phyloP scores from a whole-genome alignment of 2,888 invertebrate species.

The Folsomia candida region DNA sequence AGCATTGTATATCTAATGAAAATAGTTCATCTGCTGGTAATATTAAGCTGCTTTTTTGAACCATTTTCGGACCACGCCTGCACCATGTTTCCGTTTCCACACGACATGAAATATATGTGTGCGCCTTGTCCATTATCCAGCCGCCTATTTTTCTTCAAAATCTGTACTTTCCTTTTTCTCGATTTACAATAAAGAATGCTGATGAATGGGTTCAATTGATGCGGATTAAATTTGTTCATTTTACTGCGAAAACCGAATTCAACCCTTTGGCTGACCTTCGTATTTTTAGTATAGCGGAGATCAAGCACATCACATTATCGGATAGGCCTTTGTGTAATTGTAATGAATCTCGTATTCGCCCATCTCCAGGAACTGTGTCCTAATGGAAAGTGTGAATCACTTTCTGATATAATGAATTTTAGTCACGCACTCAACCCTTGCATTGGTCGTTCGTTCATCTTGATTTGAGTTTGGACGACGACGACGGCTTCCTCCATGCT shows the following conservation, averaged over 20 bases:
- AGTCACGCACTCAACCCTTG: conserved; percentile 45
- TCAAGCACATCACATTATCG: neutral
- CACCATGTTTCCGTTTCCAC: too few relatives aligned
- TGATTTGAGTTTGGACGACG: conserved; percentile 44
- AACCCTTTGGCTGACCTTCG: neutral
- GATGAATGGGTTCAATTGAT: too few relatives aligned
- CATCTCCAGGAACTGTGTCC: conserved; percentile 37
- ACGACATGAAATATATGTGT: too few relatives aligned
- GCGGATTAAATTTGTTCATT: too few relatives aligned
- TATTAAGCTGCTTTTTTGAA: conserved; percentile 43
- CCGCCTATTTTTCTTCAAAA: too few relatives aligned
- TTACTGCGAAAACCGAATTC: neutral
- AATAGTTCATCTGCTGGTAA: conserved; percentile 13
- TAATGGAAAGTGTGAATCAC: conserved; percentile 48
- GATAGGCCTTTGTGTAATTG: neutral
- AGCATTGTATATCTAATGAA: conserved; percentile 7
- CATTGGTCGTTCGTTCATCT: conserved; percentile 44
- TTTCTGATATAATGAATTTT: conserved; percentile 49
- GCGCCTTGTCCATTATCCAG: too few relatives aligned
- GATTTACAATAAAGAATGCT: too few relatives aligned
- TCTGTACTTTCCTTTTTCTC: too few relatives aligned
- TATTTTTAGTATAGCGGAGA: too few relatives aligned
- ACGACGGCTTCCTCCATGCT: conserved; percentile 42
- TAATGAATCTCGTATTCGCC: conserved; percentile 9
- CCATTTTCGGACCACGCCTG: conserved; percentile 46